These are phyloP conservation scores for Cheilosia soror DNA, from an alignment of 2,888 invertebrate species.

Conservation along the genomic window DNA sequence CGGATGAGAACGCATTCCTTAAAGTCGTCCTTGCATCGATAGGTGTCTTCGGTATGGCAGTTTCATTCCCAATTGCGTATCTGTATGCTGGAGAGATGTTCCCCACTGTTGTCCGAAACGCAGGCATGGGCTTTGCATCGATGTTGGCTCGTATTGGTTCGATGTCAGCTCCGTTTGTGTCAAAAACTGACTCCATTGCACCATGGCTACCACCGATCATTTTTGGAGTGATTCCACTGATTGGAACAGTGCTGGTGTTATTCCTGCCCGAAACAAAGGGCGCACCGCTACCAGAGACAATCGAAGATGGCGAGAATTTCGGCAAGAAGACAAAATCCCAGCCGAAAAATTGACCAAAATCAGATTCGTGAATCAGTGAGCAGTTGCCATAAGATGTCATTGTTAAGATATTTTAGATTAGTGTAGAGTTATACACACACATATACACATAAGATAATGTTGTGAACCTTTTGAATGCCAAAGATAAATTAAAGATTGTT, in stretches of 20 bases:
- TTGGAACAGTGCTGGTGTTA: constrained; percentile 88
- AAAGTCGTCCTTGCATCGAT: constrained; percentile 88
- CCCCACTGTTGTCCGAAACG: constrained; percentile 94
- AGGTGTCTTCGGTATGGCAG: constrained; percentile 92
- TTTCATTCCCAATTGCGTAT: constrained; percentile 93
- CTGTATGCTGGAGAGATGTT: constrained; percentile 94
- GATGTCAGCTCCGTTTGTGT: constrained; percentile 92
- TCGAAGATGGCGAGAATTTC: constrained; percentile 90
- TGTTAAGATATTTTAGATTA: constrained; percentile 50
- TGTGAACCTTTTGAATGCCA: constrained; percentile 44
- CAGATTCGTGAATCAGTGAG: constrained; percentile 24
- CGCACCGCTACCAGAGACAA: constrained; percentile 89
- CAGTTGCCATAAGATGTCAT: constrained; percentile 60
- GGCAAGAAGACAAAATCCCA: constrained; percentile 81
- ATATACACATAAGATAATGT: constrained; percentile 3
- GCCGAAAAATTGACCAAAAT: constrained; percentile 1
- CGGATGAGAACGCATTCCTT: constrained; percentile 86
- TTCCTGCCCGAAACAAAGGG: constrained; percentile 87
- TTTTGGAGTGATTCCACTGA: constrained; percentile 88
- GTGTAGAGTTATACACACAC: constrained; percentile 3
- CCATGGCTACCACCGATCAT: constrained; percentile 89
- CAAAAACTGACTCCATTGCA: constrained; percentile 81
- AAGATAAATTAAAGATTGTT: constrained; percentile 39
- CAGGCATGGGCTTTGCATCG: constrained; percentile 93
- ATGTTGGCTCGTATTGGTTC: constrained; percentile 94